These are phyloP conservation scores for Pocillopora damicornis DNA, from an alignment of 64 coral and sea anemone species.

Conservation along the genomic window DNA sequence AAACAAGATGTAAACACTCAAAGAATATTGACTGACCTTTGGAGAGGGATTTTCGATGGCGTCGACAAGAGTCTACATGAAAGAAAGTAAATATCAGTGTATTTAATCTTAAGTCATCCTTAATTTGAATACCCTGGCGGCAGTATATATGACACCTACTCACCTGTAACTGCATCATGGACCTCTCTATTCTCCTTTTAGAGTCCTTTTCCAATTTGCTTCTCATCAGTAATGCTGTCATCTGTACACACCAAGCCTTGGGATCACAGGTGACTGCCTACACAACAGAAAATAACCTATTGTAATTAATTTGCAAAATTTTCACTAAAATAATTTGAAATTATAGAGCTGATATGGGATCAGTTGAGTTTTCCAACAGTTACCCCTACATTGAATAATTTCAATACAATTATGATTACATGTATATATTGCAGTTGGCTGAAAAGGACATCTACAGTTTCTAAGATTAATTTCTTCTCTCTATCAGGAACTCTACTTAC, in stretches of 20 bases:
- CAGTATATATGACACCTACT: not conserved
- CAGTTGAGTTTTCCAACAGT: no score
- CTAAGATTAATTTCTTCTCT: no score
- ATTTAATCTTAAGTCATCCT: not conserved
- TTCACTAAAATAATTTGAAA: no score
- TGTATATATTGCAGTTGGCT: no score
- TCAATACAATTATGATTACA: no score
- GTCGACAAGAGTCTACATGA: constrained; percentile 45
- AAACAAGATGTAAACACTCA: no score
- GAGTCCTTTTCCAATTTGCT: constrained; percentile 85
- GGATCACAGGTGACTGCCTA: constrained; percentile 68
- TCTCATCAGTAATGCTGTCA: constrained; percentile 69
- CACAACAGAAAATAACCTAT: not conserved
- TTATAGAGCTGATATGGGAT: no score
- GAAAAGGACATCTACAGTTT: no score
- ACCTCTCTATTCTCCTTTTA: constrained; percentile 64
- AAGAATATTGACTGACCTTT: constrained; percentile 10
- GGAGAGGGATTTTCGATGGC: constrained; percentile 35
- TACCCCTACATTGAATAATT: no score
- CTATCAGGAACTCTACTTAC: no score
- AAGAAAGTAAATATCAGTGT: not conserved
- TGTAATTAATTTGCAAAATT: no score
- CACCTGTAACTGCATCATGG: constrained; percentile 96
- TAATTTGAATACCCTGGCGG: no score
- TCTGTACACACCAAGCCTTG: constrained; percentile 69